Percentiles rank a stretch among this genome's conserved stretches.
These are phyloP conservation scores for Leucoraja ocellata DNA, from an alignment of 2,797 vertebrate species.

Conservation along the genomic window DNA sequence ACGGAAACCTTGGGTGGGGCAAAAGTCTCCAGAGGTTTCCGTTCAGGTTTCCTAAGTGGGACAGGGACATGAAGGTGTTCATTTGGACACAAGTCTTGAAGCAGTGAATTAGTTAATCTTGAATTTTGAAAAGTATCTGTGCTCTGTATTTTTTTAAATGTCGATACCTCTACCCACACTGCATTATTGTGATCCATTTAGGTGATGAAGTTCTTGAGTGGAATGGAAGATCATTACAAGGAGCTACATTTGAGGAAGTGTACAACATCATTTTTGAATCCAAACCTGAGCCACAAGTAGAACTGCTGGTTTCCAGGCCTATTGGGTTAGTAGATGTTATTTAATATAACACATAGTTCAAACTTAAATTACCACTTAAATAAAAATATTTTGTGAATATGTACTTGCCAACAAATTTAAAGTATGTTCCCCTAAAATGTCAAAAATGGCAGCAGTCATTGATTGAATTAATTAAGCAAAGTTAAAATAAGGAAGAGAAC, in stretches of 20 bases:
- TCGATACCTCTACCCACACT: not conserved
- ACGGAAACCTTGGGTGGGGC: too few relatives aligned
- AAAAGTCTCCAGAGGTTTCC: too few relatives aligned
- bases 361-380: not conserved
- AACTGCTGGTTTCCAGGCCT: slow-evolving; percentile 92
- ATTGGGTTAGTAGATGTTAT: slow-evolving; percentile 74
- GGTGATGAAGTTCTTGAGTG: slow-evolving; percentile 98
- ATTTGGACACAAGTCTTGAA: not conserved
- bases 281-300: slow-evolving; percentile 96
- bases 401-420: not conserved
- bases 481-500: not conserved
- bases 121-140: not conserved
- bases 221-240: slow-evolving; percentile 92
- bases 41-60: too few relatives aligned
- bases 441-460: not conserved
- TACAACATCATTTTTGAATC: slow-evolving; percentile 99
- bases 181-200: slow-evolving; percentile 46
- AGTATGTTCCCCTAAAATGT: not conserved
- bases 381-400: not conserved
- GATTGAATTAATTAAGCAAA: not conserved
- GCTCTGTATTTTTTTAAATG: not conserved
- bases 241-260: slow-evolving; percentile 98
- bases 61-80: not conserved
- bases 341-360: not conserved
- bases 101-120: not conserved